A percentile compares a stretch with the other conserved stretches of the same genome.
These are phyloP conservation scores for Echinometra lucunter DNA, from an alignment of 53 echinoderm and acorn worm species.

Conservation along the genomic window DNA sequence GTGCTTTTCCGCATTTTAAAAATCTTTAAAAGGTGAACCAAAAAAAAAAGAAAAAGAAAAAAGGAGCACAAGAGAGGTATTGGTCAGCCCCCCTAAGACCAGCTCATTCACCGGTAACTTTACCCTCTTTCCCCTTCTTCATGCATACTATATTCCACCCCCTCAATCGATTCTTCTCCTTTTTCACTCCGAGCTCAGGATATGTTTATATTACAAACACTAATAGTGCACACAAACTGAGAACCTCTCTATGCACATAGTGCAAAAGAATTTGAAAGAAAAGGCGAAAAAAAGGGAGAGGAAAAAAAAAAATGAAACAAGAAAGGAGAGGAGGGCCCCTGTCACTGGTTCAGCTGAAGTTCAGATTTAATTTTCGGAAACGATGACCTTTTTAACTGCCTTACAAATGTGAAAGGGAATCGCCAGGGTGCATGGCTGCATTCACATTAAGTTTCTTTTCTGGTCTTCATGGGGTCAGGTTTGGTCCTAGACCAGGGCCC, in stretches of 20 bases:
- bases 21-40: no score
- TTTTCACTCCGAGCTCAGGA: slow-evolving; percentile 38
- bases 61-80: not conserved
- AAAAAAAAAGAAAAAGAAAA: not conserved
- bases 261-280: slow-evolving; percentile 44
- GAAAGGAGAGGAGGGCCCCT: not conserved
- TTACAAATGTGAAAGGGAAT: slow-evolving; percentile 51
- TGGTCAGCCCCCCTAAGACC: slow-evolving; percentile 40
- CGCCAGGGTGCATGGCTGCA: not conserved
- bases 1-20: not conserved
- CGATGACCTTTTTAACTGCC: slow-evolving; percentile 62
- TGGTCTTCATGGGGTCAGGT: not conserved
- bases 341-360: slow-evolving; percentile 18
- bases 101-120: slow-evolving; percentile 32
- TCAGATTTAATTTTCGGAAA: slow-evolving; percentile 61
- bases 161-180: slow-evolving; percentile 50
- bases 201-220: slow-evolving; percentile 62
- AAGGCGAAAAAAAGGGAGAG: slow-evolving; percentile 30
- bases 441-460: not conserved
- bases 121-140: not conserved
- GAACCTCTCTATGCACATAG: not conserved
- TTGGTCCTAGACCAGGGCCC: not conserved
- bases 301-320: not conserved
- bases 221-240: slow-evolving; percentile 51
- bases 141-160: not conserved